A percentile compares a stretch with the other conserved stretches of the same genome.
These are phyloP conservation scores for Philotrypesis tridentata DNA, from an alignment of 1,140 invertebrate species.

Conservation along the genomic window DNA sequence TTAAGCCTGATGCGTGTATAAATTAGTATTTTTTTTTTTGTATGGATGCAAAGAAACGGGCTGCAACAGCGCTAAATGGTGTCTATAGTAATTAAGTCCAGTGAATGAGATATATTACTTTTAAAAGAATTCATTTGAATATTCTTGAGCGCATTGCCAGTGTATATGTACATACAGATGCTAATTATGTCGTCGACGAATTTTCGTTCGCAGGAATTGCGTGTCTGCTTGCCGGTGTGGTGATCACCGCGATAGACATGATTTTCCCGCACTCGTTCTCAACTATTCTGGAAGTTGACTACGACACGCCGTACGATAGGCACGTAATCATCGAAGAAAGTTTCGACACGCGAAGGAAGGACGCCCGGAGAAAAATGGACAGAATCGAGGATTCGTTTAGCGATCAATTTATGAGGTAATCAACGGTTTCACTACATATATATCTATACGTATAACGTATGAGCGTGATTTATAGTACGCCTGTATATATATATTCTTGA, in stretches of 20 bases:
- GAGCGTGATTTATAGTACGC: no score
- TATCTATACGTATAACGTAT: no score
- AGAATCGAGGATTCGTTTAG: constrained; percentile 71
- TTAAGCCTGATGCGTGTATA: no score
- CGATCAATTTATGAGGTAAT: constrained; percentile 66
- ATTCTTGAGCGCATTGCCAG: no score
- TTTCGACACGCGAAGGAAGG: constrained; percentile 76
- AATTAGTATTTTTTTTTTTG: no score
- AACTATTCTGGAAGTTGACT: constrained; percentile 93
- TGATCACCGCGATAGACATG: constrained; percentile 88
- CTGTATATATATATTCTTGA: no score
- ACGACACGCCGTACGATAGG: constrained; percentile 93
- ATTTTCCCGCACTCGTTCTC: constrained; percentile 93
- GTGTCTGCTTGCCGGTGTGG: constrained; percentile 82
- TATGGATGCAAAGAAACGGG: no score
- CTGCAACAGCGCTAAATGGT: no score
- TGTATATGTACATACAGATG: not conserved
- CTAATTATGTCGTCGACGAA: not conserved
- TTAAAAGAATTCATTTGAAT: no score
- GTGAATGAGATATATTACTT: no score
- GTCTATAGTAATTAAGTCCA: no score
- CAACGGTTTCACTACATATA: not conserved
- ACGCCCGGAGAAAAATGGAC: constrained; percentile 77
- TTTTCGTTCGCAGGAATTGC: constrained; percentile 77
- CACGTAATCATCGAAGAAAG: constrained; percentile 94